Conservation (phyloP, 2,797 vertebrate genomes). For the Moxostoma hubbsi region DNA sequence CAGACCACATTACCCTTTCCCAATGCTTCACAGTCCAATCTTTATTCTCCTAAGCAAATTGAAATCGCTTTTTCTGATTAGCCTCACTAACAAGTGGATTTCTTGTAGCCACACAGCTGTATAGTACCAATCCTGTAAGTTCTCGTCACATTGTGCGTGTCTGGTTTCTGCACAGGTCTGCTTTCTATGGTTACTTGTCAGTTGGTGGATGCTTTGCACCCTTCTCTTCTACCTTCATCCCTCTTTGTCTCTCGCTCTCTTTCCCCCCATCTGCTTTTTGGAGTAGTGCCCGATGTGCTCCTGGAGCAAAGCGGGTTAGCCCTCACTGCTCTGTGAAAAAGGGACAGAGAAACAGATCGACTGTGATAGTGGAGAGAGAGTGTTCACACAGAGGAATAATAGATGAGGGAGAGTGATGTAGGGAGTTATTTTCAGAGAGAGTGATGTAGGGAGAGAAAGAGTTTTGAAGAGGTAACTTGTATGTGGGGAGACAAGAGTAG, state of each 20-base stretch:
- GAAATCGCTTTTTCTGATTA: too few relatives aligned
- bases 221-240: not conserved
- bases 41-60: too few relatives aligned
- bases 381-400: not conserved
- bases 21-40: too few relatives aligned
- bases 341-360: not conserved
- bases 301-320: conserved; percentile 11
- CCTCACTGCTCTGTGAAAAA: not conserved
- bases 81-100: too few relatives aligned
- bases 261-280: not conserved
- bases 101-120: too few relatives aligned
- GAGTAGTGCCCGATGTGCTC: conserved; percentile 13
- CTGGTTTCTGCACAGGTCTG: conserved; percentile 4
- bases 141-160: too few relatives aligned
- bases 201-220: not conserved
- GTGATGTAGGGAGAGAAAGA: not conserved
- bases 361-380: not conserved
- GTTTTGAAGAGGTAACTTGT: not conserved
- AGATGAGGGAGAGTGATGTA: conserved; percentile 10
- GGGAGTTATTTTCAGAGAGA: not conserved
- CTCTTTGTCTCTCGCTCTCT: not conserved
- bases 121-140: too few relatives aligned
- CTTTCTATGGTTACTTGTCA: conserved; percentile 4
- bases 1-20: too few relatives aligned
- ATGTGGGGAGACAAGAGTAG: not conserved